These are phyloP conservation scores for Anarsia innoxiella DNA, from an alignment of 2,888 invertebrate species.

Conservation along the genomic window DNA sequence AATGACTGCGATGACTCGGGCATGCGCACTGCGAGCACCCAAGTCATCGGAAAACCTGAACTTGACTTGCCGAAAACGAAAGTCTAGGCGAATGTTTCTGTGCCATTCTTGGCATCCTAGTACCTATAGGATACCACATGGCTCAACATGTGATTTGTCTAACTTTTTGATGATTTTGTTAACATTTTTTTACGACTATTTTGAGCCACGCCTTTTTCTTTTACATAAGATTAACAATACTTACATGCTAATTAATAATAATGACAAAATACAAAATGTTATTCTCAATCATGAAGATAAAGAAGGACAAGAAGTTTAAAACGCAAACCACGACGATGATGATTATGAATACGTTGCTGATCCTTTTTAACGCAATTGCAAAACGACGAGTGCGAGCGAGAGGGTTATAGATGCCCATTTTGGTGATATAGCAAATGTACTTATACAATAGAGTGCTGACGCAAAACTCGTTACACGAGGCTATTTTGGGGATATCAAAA, in stretches of 20 bases:
- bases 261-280: not conserved
- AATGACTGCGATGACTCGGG: constrained; percentile 73
- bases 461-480: too few species aligned
- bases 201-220: constrained; percentile 1
- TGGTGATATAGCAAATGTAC: constrained; percentile 33
- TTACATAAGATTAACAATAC: not conserved
- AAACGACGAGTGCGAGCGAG: constrained; percentile 47
- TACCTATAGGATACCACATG: constrained; percentile 5
- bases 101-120: constrained; percentile 55
- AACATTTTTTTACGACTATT: not conserved
- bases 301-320: not conserved
- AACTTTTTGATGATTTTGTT: constrained; percentile 1
- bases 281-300: not conserved
- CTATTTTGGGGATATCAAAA: too few species aligned
- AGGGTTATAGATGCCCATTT: constrained; percentile 35
- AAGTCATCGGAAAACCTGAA: constrained; percentile 71
- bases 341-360: constrained; percentile 5
- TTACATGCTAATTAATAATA: not conserved
- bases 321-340: not conserved
- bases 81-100: constrained; percentile 69
- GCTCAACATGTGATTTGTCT: constrained; percentile 1
- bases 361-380: not conserved
- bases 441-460: too few species aligned
- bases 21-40: constrained; percentile 51
- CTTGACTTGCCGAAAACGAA: constrained; percentile 74